Base-by-base conservation (phyloP, 2,797 vertebrate species). In the Pteronotus mesoamericanus region DNA sequence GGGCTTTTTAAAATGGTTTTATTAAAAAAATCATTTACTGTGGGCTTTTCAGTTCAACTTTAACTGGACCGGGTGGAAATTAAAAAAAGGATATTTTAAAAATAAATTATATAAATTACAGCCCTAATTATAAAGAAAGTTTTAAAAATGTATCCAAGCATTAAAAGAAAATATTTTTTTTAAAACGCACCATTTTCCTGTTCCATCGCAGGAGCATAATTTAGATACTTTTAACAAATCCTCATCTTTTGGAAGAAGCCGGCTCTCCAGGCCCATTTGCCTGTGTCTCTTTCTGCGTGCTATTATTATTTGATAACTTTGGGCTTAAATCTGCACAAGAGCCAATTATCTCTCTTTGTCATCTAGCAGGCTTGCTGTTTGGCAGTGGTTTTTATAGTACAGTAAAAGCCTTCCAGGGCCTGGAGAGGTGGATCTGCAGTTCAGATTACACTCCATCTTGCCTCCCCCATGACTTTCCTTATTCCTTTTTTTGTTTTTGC, bases 11-110 rank as follows among this genome's bases (percentile, higher is more conserved):
- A 94, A 94, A 89, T 1, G 80, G 96, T 97, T 98, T 97, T 98
- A 97, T 97, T 98, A 96, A 95, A 98, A 98, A 97, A 98, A 98
- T 98, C 96, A 98, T 98, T 98, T 97, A 98, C 97, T 96, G 88
- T 95, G 95, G 97, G 94, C 96, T 97, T 97, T 97, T 98, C 94
- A 96, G 98, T 98, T 98, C 98, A 97, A 97, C 94, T 97, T 98
- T 98, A 98, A 98, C 98, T 98, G 97, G 97, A 98, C 98, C 97
- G 98, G 96, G 98, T 98, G 97, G 97, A 98, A 98, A 98, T 98
- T 97, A 98, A 98, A 95, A 97, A 97, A 98, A 98, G 97, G 92
- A 95, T 97, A 95, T 92, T 98, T 98, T 98, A 84, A 98, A 98
- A 98, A 98, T 98, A 98, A 98, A 98, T 98, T 97, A 98, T 98